Base-by-base conservation (phyloP, 2,888 invertebrate species). In the Lasioglossum pauxillum region DNA sequence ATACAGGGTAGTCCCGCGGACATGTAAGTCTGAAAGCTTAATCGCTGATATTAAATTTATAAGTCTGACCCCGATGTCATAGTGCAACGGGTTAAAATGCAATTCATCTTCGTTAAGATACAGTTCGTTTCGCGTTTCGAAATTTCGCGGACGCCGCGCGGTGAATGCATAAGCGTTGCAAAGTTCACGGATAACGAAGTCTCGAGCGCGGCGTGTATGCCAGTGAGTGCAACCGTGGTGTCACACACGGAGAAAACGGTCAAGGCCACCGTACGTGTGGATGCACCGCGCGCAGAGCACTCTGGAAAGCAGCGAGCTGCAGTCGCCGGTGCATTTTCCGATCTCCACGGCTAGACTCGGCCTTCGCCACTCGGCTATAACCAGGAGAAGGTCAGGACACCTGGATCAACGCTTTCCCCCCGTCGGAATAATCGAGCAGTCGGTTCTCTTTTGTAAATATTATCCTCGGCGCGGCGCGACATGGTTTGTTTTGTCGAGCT, bases 241-340 rank as follows among this genome's bases (percentile, higher is more conserved):
- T 86, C 83, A 82, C 84, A 83, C 84, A 89, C 84, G 86, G 87
- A 88, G 89, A 91, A 92, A 92, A 90, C 92, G 92, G 92, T 92
- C 92, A 92, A 92, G 92, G 92, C 92, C 92, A 92, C 74, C 77
- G 89, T 72, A 83, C 84, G 85, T 84, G 90, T 88, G 84, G 84
- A 86, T 81, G 80, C 76, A 69, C 81, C 73, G 64, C 64, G 31
- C 64, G 31, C 64, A 82, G 75, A 75, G 75, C 57, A 44, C 74
- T n/a, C 83, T 89, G 84, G 89, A 89, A 89, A 87, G 87, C 64
- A 31, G 35, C 64, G 31, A 16, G 64, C 87, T 73, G 74, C 73
- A 72, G 27, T 46, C 23, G 71, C 35, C 71, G 53, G 27, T 57
- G 67, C 49, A 83, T 86, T 84, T 84, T 87, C 84, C 84, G 82